These are phyloP conservation scores for Colostygia pectinataria DNA, from an alignment of 2,888 invertebrate species.

Conservation along the genomic window DNA sequence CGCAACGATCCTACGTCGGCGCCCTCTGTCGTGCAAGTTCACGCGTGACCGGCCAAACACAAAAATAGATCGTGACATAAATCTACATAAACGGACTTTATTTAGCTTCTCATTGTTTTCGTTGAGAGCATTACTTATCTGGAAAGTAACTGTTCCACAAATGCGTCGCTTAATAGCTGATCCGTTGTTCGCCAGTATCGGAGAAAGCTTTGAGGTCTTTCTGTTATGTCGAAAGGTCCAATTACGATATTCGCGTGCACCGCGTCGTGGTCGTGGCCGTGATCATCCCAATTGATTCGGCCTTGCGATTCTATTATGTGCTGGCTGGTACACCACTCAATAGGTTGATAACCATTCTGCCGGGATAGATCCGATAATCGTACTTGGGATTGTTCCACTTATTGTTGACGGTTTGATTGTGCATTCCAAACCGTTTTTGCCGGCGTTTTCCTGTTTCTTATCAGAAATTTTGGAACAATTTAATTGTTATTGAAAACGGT, in stretches of 20 bases:
- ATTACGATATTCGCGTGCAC: constrained; percentile 25
- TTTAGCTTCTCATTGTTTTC: constrained; percentile 59
- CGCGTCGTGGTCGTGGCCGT: constrained; percentile 47
- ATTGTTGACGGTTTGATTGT: constrained; percentile 25
- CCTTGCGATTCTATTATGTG: constrained; percentile 69
- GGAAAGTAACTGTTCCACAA: constrained; percentile 4
- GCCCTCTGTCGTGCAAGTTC: constrained; percentile 64
- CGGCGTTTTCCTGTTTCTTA: constrained; percentile 6
- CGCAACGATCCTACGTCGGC: constrained; percentile 40
- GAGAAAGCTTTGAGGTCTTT: constrained; percentile 23
- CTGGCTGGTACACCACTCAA: constrained; percentile 41
- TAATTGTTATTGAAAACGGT: not conserved
- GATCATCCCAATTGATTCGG: constrained; percentile 64
- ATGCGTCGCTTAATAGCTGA: constrained; percentile 3
- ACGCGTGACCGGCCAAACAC: constrained; percentile 59
- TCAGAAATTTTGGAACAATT: not conserved
- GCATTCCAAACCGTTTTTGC: constrained; percentile 16
- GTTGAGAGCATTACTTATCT: constrained; percentile 23
- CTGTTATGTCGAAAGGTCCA: constrained; percentile 14
- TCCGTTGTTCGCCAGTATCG: constrained; percentile 12
- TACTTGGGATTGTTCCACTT: constrained; percentile 24
- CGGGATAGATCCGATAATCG: constrained; percentile 38
- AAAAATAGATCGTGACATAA: constrained; percentile 77
- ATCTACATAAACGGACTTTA: constrained; percentile 76
- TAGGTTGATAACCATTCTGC: constrained; percentile 41